Percentiles rank a stretch among this genome's conserved stretches.
These are phyloP conservation scores for Machimus rusticus DNA, from an alignment of 2,888 invertebrate species.

Conservation along the genomic window DNA sequence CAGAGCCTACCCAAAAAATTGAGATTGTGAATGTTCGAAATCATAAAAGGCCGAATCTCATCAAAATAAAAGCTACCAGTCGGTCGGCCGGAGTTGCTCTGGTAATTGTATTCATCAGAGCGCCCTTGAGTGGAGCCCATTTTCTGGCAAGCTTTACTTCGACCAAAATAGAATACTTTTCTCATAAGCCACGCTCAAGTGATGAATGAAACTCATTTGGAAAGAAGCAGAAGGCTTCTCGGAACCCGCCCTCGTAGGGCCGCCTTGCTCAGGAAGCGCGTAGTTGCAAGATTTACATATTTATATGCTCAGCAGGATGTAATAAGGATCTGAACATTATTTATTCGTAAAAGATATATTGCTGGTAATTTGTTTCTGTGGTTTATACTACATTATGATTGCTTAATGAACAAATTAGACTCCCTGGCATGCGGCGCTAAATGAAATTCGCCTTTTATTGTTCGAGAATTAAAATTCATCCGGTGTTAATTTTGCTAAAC, in stretches of 20 bases:
- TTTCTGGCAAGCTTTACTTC: neutral
- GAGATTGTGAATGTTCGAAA: neutral
- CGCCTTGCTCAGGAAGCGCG: neutral
- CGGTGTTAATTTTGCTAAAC: neutral
- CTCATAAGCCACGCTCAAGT: conserved; percentile 15
- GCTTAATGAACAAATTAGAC: neutral
- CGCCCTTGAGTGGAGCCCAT: neutral
- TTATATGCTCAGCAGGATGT: neutral
- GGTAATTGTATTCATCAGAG: neutral
- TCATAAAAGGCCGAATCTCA: neutral
- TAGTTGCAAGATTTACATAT: conserved; percentile 16
- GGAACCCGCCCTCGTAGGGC: neutral
- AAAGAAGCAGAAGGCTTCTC: neutral
- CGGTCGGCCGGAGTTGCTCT: neutral
- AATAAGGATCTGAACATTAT: conserved; percentile 5
- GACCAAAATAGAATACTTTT: neutral
- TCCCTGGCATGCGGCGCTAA: neutral
- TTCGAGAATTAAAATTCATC: neutral
- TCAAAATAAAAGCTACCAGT: neutral
- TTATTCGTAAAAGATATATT: neutral
- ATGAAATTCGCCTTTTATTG: neutral
- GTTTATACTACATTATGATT: conserved; percentile 9
- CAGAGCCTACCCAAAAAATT: neutral
- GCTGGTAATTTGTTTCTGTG: conserved; percentile 7
- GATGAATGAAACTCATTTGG: conserved; percentile 27